phyloP scores from a whole-genome alignment of 23 tunicate species.

The Trididemnum clinides region DNA sequence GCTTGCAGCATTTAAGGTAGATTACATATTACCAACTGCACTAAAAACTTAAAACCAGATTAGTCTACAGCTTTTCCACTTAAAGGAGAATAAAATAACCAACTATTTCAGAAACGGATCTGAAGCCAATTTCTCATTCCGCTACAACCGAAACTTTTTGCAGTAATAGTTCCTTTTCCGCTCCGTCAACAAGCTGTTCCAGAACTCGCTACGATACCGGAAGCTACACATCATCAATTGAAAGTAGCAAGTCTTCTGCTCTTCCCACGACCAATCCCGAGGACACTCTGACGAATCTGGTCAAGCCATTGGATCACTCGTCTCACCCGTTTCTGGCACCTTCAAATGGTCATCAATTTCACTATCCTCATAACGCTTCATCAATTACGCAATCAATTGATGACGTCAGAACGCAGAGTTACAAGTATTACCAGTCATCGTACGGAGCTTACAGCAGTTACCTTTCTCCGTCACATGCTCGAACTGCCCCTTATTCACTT shows the following conservation, averaged over 20 bases:
- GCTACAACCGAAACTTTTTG: background rate
- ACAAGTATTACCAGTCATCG: slow-evolving; percentile 77
- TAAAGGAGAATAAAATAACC: no score
- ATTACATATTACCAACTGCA: background rate
- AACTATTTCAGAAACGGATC: no score
- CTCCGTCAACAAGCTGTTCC: background rate
- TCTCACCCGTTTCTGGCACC: slow-evolving; percentile 30
- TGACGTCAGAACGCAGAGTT: slow-evolving; percentile 71
- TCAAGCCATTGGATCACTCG: background rate
- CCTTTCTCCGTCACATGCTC: slow-evolving; percentile 52
- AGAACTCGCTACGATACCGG: background rate
- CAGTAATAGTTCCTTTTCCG: background rate
- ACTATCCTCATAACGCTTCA: slow-evolving; percentile 43
- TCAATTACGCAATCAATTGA: slow-evolving; percentile 68
- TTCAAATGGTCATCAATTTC: slow-evolving; percentile 59
- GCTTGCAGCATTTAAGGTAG: background rate
- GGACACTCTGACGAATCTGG: background rate
- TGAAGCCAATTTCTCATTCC: slow-evolving; percentile 13
- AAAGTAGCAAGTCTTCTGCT: background rate
- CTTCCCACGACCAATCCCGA: background rate
- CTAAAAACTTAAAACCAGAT: background rate
- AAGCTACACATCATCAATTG: background rate
- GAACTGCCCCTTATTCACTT: slow-evolving; percentile 74
- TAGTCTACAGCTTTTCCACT: no score
- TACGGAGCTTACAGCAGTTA: slow-evolving; percentile 64